Base-by-base conservation (phyloP, 2,888 invertebrate species). In the Orgyia antiqua region DNA sequence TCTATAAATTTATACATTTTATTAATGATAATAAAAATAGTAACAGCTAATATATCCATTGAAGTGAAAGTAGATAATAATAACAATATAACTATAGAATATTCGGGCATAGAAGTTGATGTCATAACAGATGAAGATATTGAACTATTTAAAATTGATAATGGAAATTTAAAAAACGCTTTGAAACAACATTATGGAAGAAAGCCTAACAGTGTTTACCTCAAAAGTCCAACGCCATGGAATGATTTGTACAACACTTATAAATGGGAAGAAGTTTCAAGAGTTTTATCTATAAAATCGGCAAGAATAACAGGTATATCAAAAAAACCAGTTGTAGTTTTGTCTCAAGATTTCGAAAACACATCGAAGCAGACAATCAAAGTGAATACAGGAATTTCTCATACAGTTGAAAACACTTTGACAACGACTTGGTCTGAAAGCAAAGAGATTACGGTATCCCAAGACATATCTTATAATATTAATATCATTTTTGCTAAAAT, bases 221-320 rank as follows among this genome's bases (percentile, higher is more conserved):
- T 76, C 4, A 64, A 58, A 50, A 73, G 74, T 28, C 82, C 80
- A 0, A 82, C 82, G 0, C 80, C 78, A 0, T 80, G 82, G 80
- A 72, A 69, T 0, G 79, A 82, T 48, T 50, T 82, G 2, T 82
- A 75, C 36, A 59, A 66, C 27, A 24, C 13, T n/a, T 24, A 24
- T 8, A 24, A 24, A 13, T 24, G 24, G 24, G 24, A 24, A 33
- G 62, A 68, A 46, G 62, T 80, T 0, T 53, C 58, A 0, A 62
- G 58, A 39, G 51, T 72, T 0, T 11, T 76, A 9, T 40, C 56
- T 2, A 41, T 71, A 19, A 65, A 68, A 54, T 69, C 67, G 0
- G 69, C 60, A 1, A 59, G 41, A 43, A 37, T 76, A 0, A 68
- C 56, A 31, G 41, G 29, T 8, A 21, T 65, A 0, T 44, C 31